Evolutionary conservation across 2,113 vertebrate species (phyloP), one percentile per base, ranked within the genome.

Genomic region (Cisticola juncidis): DNA sequence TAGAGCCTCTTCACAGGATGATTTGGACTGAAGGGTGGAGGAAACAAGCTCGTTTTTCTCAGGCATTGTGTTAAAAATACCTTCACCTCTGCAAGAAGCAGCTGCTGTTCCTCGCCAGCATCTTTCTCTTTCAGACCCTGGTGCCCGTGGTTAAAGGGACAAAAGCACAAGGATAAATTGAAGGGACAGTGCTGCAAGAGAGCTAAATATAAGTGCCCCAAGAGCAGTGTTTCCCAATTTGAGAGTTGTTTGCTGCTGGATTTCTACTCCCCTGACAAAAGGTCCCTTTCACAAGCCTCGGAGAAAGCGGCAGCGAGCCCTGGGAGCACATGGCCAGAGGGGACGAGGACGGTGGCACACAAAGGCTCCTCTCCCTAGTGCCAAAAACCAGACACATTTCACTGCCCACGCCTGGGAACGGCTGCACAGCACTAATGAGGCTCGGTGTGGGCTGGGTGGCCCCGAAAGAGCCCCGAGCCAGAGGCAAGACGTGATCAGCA

Each of bases 161-260:
- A 94, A 93, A 94, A 90, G 76, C 16, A 6, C 3, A 19, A 60
- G 81, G 40, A 48, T 36, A 38, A 77, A 92, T 42, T 31, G 64
- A 79, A 93, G 78, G 92, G 91, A 88, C 78, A 38, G 62, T 7
- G 60, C 81, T n/a, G 54, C 79, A 29, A 87, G 45, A 0, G 38
- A 94, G 91, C 94, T 92, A 95, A 97, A 96, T 95, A 94, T 96
- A 96, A 92, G 81, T 68, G 94, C 81, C 88, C 82, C 80, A 2
- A 68, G 87, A 90, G 82, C 92, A 68, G 54, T 76, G 2, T 78
- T 78, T 53, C 85, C 77, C 86, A 24, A 72, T 68, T 56, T 26
- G 45, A 90, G 79, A 74, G 76, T 23, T 69, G 92, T 77, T 93
- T 90, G 88, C 94, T 28, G 48, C 89, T 38, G 53, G 53, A 74